Evolutionary conservation across 2,888 invertebrate species (phyloP).

Genomic region (Lypha dubia): DNA sequence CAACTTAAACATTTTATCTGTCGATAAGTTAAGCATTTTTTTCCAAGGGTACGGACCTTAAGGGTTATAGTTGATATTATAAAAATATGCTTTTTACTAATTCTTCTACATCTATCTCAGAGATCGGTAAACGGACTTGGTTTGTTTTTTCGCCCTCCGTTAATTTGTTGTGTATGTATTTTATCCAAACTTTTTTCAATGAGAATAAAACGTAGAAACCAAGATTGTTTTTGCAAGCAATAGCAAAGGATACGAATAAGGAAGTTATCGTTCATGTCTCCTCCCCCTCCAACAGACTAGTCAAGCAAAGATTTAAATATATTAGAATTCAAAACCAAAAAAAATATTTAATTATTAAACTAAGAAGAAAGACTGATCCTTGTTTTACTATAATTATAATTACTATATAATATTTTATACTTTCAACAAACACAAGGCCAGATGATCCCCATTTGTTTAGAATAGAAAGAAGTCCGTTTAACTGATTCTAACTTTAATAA

Average conservation of each 20-base stretch:
- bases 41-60: too few relatives aligned
- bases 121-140: slow-evolving; percentile 47
- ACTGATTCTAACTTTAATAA: slow-evolving; percentile 25
- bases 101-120: background rate
- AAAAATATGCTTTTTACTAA: too few relatives aligned
- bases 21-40: too few relatives aligned
- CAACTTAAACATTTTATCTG: too few relatives aligned
- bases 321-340: slow-evolving; percentile 12
- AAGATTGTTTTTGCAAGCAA: slow-evolving; percentile 33
- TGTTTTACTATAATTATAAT: slow-evolving; percentile 49
- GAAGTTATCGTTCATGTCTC: background rate
- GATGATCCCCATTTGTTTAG: background rate
- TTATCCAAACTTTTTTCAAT: slow-evolving; percentile 45
- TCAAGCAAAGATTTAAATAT: slow-evolving; percentile 22
- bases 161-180: background rate
- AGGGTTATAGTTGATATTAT: too few relatives aligned
- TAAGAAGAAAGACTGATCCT: slow-evolving; percentile 68
- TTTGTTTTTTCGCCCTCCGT: background rate
- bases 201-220: slow-evolving; percentile 59
- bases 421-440: slow-evolving; percentile 12
- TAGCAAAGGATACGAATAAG: background rate
- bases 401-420: slow-evolving; percentile 3
- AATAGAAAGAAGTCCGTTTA: slow-evolving; percentile 55
- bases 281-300: slow-evolving; percentile 15
- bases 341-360: slow-evolving; percentile 42